Evolutionary conservation across 2,797 vertebrate genomes (phyloP), one percentile per base, ranked within the genome.

Genomic region (Myiotriccus ornatus): DNA sequence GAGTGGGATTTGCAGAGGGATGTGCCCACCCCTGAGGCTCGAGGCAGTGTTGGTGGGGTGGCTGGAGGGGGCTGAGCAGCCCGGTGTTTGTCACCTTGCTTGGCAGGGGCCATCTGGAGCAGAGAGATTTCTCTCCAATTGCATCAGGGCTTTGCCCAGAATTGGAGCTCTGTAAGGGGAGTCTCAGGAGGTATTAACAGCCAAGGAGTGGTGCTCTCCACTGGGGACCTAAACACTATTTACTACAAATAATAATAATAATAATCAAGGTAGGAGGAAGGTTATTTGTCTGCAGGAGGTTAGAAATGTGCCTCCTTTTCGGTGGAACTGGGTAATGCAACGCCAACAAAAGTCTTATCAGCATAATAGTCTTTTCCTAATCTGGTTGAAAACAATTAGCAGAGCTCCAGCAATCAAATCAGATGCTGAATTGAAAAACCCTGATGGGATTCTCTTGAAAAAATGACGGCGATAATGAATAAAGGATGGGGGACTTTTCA

Each of bases 301-400:
- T 82, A 69, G 55, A 88, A 91, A 67, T 11, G 25, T 62, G 62
- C 37, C 49, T 90, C 15, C 30, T 79, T 77, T 80, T 68, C 67
- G 35, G 56, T 50, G 41, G 49, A 68, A 46, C 39, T 32, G 60
- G 27, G 24, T 79, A 83, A 87, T 37, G 8, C 44, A 37, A n/a
- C 3, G 11, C 67, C 1, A 5, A 21, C 23, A 14, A 90, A 56
- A 27, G 27, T 87, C 77, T 65, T 75, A 53, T 89, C n/a, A 19
- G 62, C 69, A 16, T 80, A 89, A 87, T 16, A 64, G 55, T 44
- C 70, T 93, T 94, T 87, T 70, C 34, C 71, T 89, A 90, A 95
- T 95, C 75, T 76, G 63, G 20, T n/a, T 84, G 91, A 84, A 95
- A 92, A 87, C 68, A 92, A 93, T 93, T 95, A 96, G 83, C 43